phyloP scores from a whole-genome alignment of 2,113 vertebrate species.

The Platysteira castanea region DNA sequence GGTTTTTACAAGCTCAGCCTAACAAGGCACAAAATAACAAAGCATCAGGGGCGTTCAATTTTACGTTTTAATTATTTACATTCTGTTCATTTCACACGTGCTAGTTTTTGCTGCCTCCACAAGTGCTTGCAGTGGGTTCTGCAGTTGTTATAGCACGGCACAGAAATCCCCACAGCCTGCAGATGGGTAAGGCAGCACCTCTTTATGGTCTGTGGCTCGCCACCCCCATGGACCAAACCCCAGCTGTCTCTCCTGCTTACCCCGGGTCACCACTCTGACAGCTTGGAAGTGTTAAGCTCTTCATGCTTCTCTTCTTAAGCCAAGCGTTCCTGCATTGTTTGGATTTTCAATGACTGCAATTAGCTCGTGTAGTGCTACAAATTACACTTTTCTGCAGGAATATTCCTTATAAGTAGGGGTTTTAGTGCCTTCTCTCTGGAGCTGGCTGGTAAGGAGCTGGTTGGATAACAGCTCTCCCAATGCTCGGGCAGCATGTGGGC shows the following conservation, averaged over 20 bases:
- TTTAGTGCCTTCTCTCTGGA: not conserved
- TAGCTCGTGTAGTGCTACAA: not conserved
- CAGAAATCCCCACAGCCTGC: not conserved
- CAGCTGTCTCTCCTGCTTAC: accelerated
- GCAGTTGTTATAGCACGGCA: not conserved
- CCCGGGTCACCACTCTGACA: not conserved
- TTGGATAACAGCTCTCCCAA: not conserved
- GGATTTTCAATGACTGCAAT: not conserved
- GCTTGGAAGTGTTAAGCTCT: not conserved
- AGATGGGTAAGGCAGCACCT: not conserved
- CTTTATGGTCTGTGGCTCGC: not conserved
- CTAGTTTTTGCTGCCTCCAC: not conserved
- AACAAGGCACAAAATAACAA: not conserved
- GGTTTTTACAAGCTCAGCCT: not conserved
- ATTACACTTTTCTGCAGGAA: not conserved
- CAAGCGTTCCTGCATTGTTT: not conserved
- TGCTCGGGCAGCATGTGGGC: not conserved
- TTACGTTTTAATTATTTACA: not conserved
- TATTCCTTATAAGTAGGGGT: not conserved
- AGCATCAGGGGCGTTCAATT: not conserved
- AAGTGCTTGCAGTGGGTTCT: not conserved
- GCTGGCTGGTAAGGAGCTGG: not conserved
- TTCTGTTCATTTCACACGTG: not conserved
- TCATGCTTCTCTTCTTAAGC: not conserved
- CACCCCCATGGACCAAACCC: accelerated